Base-by-base conservation (phyloP, 2,797 vertebrate species). In the Tapirus indicus region DNA sequence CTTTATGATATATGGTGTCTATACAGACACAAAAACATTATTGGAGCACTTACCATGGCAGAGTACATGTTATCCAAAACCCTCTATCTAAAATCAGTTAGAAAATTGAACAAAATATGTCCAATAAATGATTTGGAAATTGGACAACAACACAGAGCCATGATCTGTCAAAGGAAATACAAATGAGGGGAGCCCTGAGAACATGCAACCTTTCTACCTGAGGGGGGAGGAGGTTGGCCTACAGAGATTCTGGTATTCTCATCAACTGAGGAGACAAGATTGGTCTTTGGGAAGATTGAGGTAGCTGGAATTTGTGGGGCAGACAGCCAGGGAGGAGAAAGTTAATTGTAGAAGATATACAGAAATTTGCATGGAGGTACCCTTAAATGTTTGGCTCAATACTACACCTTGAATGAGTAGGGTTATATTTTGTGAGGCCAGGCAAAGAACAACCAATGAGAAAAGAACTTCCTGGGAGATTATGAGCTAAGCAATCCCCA, bases 221-320 rank as follows among this genome's bases (percentile, higher is more conserved):
- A 13, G 6, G 0, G 29, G 3, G 3, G 8, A 8, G 23, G 25
- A 38, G 9, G 5, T 10, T 17, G 11, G 2, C 16, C 13, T 52
- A 75, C 54, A 35, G 52, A 27, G 38, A 62, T 44, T 82, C 85
- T 41, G 9, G 11, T 62, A 20, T 84, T 78, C 54, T 78, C 44
- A 29, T 12, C 49, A 11, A 1, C 23, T 44, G 32, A 82, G 13
- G 8, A 32, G 4, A 60, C 27, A 64, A 74, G 1, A 11, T 49
- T 68, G n/a, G 41, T 54, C 12, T 77, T 68, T 35, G 2, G 35
- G 4, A 29, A 35, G 1, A 14, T 1, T 44, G 12, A 38, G 12
- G 12, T 54, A 8, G 13, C 52, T 89, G 13, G 32, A 80, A 74
- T 85, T n/a, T 58, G 32, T 49, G 54, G n/a, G 38, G 16, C 21